Evolutionary conservation across 2,113 vertebrate species (phyloP), one percentile per base, ranked within the genome.

Genomic region (Vulpes vulpes): DNA sequence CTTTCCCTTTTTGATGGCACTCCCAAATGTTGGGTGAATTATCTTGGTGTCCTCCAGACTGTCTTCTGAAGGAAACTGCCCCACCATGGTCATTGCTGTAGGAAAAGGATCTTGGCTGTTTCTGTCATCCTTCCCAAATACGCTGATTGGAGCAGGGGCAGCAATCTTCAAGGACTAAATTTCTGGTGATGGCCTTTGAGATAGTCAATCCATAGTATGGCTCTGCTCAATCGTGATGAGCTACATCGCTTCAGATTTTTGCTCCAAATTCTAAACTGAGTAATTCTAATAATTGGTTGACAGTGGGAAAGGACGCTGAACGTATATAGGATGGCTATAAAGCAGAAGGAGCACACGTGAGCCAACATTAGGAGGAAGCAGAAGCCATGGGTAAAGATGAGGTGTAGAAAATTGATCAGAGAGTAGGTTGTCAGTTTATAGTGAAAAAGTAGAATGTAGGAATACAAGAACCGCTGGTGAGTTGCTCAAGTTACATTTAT

Each of bases 401-500:
- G 65, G n/a, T 69, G 27, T 65, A 79, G 69, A 69, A 80, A 78
- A 38, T 4, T 38, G 23, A 60, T 35, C 51, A 55, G 38, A 91
- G 20, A 19, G 8, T 79, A 76, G 71, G 11, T 15, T 80, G 55
- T 88, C 57, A 38, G 38, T 74, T 90, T 80, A 92, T 19, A 82
- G 53, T 69, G 55, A 49, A 94, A 78, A 83, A 43, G 3, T 23
- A 14, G 53, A 65, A 4, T 51, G 11, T 35, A 78, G 64, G 89
- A 76, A 35, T 22, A 81, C 35, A 49, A 38, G 85, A 92, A 69
- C 15, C 60, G 30, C 30, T 49, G 65, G 55, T 43, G 62, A 53
- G 7, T n/a, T 94, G 35, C 73, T 89, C 49, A 81, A 71, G 53
- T 65, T 83, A 51, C 86, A 85, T 88, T 81, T 59, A 85, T 88